Evolutionary conservation across 2,113 vertebrate species (phyloP), one percentile per base, ranked within the genome.

Genomic region (Xiphias gladius): DNA sequence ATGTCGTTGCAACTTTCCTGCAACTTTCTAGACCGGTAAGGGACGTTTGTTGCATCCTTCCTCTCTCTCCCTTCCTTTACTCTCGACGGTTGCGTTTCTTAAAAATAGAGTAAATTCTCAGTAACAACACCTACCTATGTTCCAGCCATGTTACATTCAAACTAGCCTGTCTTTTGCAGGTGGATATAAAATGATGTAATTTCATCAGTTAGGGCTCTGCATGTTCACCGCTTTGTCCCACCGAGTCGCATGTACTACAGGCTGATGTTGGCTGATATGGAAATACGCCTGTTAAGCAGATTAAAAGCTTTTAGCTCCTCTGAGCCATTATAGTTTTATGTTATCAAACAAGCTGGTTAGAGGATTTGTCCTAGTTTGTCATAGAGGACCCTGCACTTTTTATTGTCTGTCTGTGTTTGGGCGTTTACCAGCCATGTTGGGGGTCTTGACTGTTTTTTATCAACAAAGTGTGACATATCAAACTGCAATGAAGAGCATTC

Each of bases 241-340:
- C 54, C 68, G 58, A 67, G 83, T 87, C 73, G 41, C 37, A 19
- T 59, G 35, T 32, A 76, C 48, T 61, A 62, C 72, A 64, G 37
- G 28, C 88, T 86, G 89, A 73, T 80, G 69, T 79, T 39, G 1
- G 19, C 63, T 77, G 84, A 88, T 90, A 84, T 58, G 76, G 76
- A 69, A 81, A 80, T 41, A 69, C 4, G 16, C 67, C 61, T 61
- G 50, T 79, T 73, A 77, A 79, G 75, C 71, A 72, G 86, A 90
- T 86, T 77, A 77, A 84, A 85, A n/a, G 57, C 74, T 77, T 73
- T 26, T 32, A 46, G 66, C 46, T 64, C 41, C 43, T 37, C 12
- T 32, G n/a, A 55, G 71, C 76, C 39, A 57, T 19, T 68, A 8
- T 39, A 67, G 43, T 52, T 83, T 71, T 63, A 50, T 2, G 4